These are phyloP conservation scores for Phengaris arion DNA, from an alignment of 2,888 invertebrate species.

Conservation along the genomic window DNA sequence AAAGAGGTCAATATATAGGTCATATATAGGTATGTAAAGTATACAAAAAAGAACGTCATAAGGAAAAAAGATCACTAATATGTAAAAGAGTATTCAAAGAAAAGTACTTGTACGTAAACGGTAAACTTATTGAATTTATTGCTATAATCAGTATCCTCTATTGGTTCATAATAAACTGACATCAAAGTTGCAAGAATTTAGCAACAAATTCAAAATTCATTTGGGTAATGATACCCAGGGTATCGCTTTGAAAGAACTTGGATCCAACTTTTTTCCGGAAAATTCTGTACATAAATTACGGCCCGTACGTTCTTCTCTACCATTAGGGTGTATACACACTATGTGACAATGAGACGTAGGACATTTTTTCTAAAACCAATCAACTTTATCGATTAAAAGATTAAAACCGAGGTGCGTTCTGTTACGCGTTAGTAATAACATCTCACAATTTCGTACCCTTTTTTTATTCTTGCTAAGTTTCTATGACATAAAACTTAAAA, in stretches of 20 bases:
- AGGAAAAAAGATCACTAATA: neutral
- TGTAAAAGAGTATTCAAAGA: neutral
- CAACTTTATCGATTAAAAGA: too few species aligned
- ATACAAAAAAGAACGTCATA: too few species aligned
- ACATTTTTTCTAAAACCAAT: too few species aligned
- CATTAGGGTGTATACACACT: slow-evolving; percentile 46
- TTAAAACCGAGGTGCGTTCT: too few species aligned
- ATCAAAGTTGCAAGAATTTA: slow-evolving; percentile 19
- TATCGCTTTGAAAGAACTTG: slow-evolving; percentile 43
- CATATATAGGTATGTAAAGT: too few species aligned
- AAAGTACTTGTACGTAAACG: neutral
- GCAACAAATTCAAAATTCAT: slow-evolving; percentile 36
- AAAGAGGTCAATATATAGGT: too few species aligned
- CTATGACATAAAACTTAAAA: neutral
- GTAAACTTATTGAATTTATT: slow-evolving; percentile 15
- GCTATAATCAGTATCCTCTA: slow-evolving; percentile 18
- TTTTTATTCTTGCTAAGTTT: neutral
- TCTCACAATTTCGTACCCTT: too few species aligned
- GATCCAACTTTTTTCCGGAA: slow-evolving; percentile 63
- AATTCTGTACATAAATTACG: slow-evolving; percentile 72
- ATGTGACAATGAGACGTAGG: neutral
- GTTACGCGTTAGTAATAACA: too few species aligned
- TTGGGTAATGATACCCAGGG: slow-evolving; percentile 45
- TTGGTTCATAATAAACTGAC: slow-evolving; percentile 24
- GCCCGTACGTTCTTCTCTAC: slow-evolving; percentile 66